Evolutionary conservation across 2,888 invertebrate species (phyloP).

Genomic region (Microplitis deprimator): DNA sequence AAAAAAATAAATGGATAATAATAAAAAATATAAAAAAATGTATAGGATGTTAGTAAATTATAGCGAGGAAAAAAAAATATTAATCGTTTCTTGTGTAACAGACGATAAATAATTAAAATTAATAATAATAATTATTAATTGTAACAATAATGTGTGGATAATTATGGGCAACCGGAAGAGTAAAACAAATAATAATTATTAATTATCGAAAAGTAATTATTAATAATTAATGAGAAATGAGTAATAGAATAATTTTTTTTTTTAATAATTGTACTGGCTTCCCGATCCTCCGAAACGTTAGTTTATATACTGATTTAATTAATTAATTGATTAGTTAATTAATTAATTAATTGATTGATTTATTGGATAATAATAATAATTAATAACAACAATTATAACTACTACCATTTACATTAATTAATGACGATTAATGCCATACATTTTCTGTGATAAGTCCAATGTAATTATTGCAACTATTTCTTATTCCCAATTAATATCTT

Average conservation of each 20-base stretch:
- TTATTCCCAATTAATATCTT: constrained; percentile 50
- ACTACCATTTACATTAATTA: constrained; percentile 66
- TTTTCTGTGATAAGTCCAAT: constrained; percentile 73
- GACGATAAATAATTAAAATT: neutral
- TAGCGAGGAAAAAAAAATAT: constrained; percentile 24
- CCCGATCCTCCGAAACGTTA: constrained; percentile 68
- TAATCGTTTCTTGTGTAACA: neutral
- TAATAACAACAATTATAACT: constrained; percentile 48
- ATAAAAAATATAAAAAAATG: constrained; percentile 5
- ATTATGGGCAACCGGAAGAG: constrained; percentile 43
- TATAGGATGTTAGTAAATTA: neutral
- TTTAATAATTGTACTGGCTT: constrained; percentile 69
- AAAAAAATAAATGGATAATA: constrained; percentile 9
- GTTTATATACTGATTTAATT: constrained; percentile 57
- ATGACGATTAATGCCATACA: constrained; percentile 72
- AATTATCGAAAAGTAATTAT: constrained; percentile 13
- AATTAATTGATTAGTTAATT: neutral
- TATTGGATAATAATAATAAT: neutral
- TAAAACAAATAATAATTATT: constrained; percentile 43
- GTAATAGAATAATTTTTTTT: constrained; percentile 11
- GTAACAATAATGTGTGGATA: constrained; percentile 23
- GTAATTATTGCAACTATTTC: constrained; percentile 70
- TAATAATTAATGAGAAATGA: constrained; percentile 4
- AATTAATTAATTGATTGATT: constrained; percentile 43
- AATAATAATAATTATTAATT: neutral